phyloP scores from a whole-genome alignment of 2,888 invertebrate species.

The Limnephilus marmoratus region DNA sequence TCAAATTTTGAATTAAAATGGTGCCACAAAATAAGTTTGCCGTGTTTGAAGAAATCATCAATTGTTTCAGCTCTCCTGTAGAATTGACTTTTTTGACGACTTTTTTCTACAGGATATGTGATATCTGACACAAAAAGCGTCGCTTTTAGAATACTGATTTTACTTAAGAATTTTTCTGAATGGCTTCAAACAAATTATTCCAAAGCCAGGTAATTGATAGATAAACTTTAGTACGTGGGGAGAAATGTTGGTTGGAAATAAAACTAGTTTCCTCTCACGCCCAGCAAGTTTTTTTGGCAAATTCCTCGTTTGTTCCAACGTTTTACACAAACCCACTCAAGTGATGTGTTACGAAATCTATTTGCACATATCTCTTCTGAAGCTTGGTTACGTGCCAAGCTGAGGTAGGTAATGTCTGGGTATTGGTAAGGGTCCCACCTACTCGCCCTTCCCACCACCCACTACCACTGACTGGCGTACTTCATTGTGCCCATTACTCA shows the following conservation, averaged over 20 bases:
- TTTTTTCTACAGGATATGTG: too few species aligned
- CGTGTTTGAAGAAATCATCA: too few species aligned
- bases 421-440: neutral
- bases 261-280: neutral
- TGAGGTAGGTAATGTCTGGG: neutral
- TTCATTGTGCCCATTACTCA: neutral
- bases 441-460: too few species aligned
- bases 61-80: too few species aligned
- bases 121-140: neutral
- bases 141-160: neutral
- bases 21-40: too few species aligned
- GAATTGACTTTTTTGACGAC: too few species aligned
- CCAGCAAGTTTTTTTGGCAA: constrained; percentile 25
- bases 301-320: constrained; percentile 20
- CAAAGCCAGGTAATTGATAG: neutral
- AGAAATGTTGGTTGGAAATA: neutral
- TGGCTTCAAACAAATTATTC: neutral
- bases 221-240: neutral
- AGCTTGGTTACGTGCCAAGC: constrained; percentile 27
- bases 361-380: constrained; percentile 29
- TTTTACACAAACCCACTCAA: constrained; percentile 34
- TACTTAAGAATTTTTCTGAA: neutral
- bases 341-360: constrained; percentile 44
- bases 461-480: neutral
- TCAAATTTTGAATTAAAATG: too few species aligned